Conservation (phyloP, 2,797 vertebrate genomes). For the Lithobates pipiens region DNA sequence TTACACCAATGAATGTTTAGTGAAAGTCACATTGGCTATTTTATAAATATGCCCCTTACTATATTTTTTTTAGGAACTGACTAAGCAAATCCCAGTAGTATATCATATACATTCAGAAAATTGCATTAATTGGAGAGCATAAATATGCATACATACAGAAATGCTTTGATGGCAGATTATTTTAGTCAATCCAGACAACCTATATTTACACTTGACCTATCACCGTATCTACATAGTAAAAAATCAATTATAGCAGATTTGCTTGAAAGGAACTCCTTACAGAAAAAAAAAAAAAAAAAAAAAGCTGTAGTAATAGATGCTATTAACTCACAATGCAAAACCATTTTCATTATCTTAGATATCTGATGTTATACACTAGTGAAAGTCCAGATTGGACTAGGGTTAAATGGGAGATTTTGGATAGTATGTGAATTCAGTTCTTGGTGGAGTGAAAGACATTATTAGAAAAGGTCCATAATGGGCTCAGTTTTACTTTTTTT, state of each 20-base stretch:
- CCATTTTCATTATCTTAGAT: background rate
- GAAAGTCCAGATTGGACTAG: too few relatives aligned
- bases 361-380: background rate
- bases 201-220: conserved; percentile 29
- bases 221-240: conserved; percentile 18
- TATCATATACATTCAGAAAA: background rate
- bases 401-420: too few relatives aligned
- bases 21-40: too few relatives aligned
- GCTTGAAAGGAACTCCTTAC: conserved; percentile 20
- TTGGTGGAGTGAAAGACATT: too few relatives aligned
- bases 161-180: background rate
- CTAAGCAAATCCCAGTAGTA: background rate
- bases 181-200: conserved; percentile 9
- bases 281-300: conserved; percentile 21
- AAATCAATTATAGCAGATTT: conserved; percentile 38
- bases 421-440: too few relatives aligned
- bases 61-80: background rate
- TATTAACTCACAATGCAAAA: background rate
- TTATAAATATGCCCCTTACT: background rate
- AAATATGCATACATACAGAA: background rate
- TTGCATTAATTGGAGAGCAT: background rate
- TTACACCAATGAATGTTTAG: too few relatives aligned
- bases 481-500: too few relatives aligned
- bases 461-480: too few relatives aligned
- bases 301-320: background rate